Base-by-base conservation (phyloP, 2,888 invertebrate species). In the Petrophora chlorosata region DNA sequence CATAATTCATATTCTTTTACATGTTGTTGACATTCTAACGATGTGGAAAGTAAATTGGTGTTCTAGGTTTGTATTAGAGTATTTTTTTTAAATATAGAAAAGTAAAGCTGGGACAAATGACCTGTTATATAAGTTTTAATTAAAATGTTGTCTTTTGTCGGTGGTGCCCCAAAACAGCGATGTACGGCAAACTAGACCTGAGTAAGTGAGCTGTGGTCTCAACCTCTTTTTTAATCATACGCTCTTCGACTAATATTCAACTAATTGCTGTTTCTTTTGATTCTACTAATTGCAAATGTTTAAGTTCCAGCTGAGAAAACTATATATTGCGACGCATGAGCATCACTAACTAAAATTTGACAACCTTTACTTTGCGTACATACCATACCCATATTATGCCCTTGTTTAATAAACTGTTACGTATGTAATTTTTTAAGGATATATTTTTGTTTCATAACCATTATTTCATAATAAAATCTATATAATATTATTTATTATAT, bases 201-300 rank as follows among this genome's bases (percentile, higher is more conserved):
- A 87, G 90, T 90, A 90, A 90, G 90, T 90, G 88, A 90, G 89
- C 85, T 90, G 90, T 90, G 90, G 90, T 90, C 90, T 90, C 90
- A 85, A 88, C 73, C 75, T 80, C 75, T 80, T 83, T 72, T 79
- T 79, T 81, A 82, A 82, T 82, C 75, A 83, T 82, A 73, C 73
- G 79, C 84, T 82, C 85, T 76, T 81, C 73, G 65, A 88, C 86
- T 87, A 87, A 88, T 83, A 69, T 57, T 53, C 62, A 60, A 89
- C 88, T 89, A 89, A 89, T 86, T 71, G 81, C 84, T 85, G 81
- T 84, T 67, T 66, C 77, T 74, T 76, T 76, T 78, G 75, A 79
- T 74, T 77, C 60, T 84, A 87, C 86, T 84, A 83, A 86, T 85
- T 63, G 74, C 69, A 68, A 70, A 59, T 56, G 65, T 64, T 68